A percentile compares a stretch with the other conserved stretches of the same genome.
phyloP scores from a whole-genome alignment of 2,797 vertebrate species.

The Melanotaenia nigrans region DNA sequence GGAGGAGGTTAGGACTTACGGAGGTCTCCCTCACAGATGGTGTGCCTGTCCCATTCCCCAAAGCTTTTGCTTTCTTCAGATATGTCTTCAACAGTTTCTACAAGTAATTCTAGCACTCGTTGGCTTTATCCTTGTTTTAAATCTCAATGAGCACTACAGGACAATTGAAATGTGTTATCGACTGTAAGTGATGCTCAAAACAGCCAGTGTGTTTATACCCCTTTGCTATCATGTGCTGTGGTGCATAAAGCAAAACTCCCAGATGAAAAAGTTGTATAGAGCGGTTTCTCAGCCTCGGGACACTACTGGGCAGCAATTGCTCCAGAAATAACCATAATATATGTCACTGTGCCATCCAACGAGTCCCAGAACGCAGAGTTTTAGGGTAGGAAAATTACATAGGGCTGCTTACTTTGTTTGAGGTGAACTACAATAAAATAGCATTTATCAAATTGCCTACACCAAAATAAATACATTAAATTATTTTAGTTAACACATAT shows the following conservation, averaged over 20 bases:
- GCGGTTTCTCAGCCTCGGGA: too few species aligned
- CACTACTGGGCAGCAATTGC: too few species aligned
- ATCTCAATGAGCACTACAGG: constrained; percentile 10
- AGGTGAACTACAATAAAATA: neutral
- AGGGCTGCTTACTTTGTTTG: neutral
- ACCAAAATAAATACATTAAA: neutral
- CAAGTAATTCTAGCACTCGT: constrained; percentile 60
- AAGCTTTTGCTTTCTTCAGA: constrained; percentile 62
- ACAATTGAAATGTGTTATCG: neutral
- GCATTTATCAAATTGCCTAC: neutral
- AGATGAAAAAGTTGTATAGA: too few species aligned
- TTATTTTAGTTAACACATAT: neutral
- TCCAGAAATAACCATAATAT: too few species aligned
- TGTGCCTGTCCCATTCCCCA: constrained; percentile 66
- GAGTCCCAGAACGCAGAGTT: too few species aligned
- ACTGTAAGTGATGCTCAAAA: neutral
- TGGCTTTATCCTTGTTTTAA: constrained; percentile 30
- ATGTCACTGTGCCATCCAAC: too few species aligned
- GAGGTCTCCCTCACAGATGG: constrained; percentile 75
- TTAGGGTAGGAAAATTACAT: too few species aligned
- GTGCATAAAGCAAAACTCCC: too few species aligned
- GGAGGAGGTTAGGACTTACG: constrained; percentile 59
- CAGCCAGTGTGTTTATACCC: too few species aligned
- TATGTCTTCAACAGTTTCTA: constrained; percentile 52
- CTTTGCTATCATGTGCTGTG: too few species aligned